Evolutionary conservation across 2,888 invertebrate genomes (phyloP).

Genomic region (Dorcus parallelipipedus): DNA sequence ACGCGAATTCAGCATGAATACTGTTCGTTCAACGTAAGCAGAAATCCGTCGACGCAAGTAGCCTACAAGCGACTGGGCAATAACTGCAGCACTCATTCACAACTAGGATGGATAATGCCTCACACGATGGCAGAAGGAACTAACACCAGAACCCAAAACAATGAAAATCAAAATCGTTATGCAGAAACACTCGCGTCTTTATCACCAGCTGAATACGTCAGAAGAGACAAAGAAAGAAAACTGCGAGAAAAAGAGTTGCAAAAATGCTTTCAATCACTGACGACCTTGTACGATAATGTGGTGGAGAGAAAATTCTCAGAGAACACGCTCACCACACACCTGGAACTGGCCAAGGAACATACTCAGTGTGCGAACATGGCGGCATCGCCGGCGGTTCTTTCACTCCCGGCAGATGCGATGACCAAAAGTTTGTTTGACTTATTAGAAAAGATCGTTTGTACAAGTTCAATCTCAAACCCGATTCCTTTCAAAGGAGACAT

Average conservation of each 20-base stretch:
- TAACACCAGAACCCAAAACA: not conserved
- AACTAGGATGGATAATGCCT: slow-evolving; percentile 18
- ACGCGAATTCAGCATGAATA: slow-evolving; percentile 21
- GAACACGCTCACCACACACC: slow-evolving; percentile 31
- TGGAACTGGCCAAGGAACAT: slow-evolving; percentile 21
- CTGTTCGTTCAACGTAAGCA: slow-evolving; percentile 16
- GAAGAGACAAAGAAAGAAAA: slow-evolving; percentile 38
- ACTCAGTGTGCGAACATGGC: slow-evolving; percentile 20
- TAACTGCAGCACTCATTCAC: slow-evolving; percentile 15
- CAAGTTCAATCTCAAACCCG: slow-evolving; percentile 23
- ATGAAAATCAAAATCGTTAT: not conserved
- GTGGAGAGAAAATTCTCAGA: slow-evolving; percentile 28
- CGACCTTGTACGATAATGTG: slow-evolving; percentile 36
- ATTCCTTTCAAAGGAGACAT: slow-evolving; percentile 30
- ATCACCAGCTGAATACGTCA: slow-evolving; percentile 32
- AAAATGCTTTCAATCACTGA: slow-evolving; percentile 38
- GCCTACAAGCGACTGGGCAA: slow-evolving; percentile 16
- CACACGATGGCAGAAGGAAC: not conserved
- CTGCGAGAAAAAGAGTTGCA: slow-evolving; percentile 34
- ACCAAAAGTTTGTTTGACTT: slow-evolving; percentile 29
- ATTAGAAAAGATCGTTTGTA: slow-evolving; percentile 27
- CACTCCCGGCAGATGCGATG: slow-evolving; percentile 17
- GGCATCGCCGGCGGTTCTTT: slow-evolving; percentile 6
- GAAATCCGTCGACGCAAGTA: slow-evolving; percentile 17
- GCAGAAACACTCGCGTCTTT: slow-evolving; percentile 11